Evolutionary conservation across 2,113 vertebrate genomes (phyloP).

Genomic region (Coturnix japonica): DNA sequence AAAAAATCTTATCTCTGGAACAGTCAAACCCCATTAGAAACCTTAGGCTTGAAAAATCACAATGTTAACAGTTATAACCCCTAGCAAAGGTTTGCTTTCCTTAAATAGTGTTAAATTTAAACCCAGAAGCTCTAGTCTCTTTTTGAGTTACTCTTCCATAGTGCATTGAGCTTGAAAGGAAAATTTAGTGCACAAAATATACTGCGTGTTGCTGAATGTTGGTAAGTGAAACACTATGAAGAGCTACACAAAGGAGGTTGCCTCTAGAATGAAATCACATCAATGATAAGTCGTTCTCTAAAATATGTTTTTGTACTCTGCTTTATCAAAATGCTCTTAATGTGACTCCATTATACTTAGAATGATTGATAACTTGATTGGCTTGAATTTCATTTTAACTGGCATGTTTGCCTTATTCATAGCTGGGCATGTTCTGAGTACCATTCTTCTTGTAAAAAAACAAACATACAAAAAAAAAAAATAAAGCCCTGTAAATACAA

Average conservation of each 20-base stretch:
- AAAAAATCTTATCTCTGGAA: slow-evolving; percentile 80
- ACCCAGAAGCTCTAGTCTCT: slow-evolving; percentile 75
- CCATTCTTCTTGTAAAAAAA: neutral
- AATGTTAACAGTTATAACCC: slow-evolving; percentile 78
- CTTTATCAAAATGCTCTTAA: neutral
- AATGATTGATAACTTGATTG: neutral
- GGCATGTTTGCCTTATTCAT: neutral
- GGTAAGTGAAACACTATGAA: neutral
- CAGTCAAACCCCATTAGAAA: slow-evolving; percentile 83
- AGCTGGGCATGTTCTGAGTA: neutral
- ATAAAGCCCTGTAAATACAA: neutral
- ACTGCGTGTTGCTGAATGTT: slow-evolving; percentile 15
- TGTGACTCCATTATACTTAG: neutral
- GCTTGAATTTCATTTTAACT: neutral
- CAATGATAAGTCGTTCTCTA: neutral
- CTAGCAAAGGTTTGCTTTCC: slow-evolving; percentile 78
- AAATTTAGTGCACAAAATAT: slow-evolving; percentile 63
- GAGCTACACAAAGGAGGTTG: neutral
- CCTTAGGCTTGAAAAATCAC: slow-evolving; percentile 79
- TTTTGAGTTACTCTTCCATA: slow-evolving; percentile 67
- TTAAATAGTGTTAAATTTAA: slow-evolving; percentile 83
- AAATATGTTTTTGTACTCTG: neutral
- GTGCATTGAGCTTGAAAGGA: slow-evolving; percentile 75
- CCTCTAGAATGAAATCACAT: neutral
- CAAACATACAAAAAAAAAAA: neutral